A percentile compares a stretch with the other conserved stretches of the same genome.
Conservation (phyloP, 2,113 vertebrate species). For the Ptychochromis oligacanthus region DNA sequence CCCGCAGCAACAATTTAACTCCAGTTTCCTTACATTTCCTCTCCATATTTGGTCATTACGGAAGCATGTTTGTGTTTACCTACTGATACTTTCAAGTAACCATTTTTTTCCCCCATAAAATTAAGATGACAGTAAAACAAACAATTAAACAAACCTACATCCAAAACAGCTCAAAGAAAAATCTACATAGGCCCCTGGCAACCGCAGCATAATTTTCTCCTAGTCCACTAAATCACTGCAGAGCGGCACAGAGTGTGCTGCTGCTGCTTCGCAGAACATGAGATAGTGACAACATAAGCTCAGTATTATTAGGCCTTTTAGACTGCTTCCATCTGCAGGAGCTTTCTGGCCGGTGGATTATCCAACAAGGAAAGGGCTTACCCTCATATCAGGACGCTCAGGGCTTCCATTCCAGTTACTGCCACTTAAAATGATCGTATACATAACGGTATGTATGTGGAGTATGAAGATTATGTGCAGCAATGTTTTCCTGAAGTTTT, state of each 20-base stretch:
- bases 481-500: slow-evolving; percentile 8
- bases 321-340: slow-evolving; percentile 80
- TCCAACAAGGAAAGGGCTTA: slow-evolving; percentile 80
- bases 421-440: slow-evolving; percentile 66
- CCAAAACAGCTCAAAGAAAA: slow-evolving; percentile 41
- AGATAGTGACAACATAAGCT: slow-evolving; percentile 82
- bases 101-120: background rate
- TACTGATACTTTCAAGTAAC: background rate
- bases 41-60: background rate
- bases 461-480: slow-evolving; percentile 15
- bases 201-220: slow-evolving; percentile 44
- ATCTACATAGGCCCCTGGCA: slow-evolving; percentile 35
- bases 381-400: slow-evolving; percentile 72
- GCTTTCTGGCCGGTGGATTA: slow-evolving; percentile 81
- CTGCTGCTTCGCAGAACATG: slow-evolving; percentile 65
- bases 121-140: background rate
- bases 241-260: slow-evolving; percentile 52
- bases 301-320: slow-evolving; percentile 79
- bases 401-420: slow-evolving; percentile 60
- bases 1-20: slow-evolving; percentile 27
- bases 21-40: slow-evolving; percentile 25
- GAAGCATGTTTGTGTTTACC: background rate
- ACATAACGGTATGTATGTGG: slow-evolving; percentile 7
- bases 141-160: background rate
- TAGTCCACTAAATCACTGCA: slow-evolving; percentile 60